Base-by-base conservation (phyloP, 2,888 invertebrate genomes). In the Cheilosia pagana region DNA sequence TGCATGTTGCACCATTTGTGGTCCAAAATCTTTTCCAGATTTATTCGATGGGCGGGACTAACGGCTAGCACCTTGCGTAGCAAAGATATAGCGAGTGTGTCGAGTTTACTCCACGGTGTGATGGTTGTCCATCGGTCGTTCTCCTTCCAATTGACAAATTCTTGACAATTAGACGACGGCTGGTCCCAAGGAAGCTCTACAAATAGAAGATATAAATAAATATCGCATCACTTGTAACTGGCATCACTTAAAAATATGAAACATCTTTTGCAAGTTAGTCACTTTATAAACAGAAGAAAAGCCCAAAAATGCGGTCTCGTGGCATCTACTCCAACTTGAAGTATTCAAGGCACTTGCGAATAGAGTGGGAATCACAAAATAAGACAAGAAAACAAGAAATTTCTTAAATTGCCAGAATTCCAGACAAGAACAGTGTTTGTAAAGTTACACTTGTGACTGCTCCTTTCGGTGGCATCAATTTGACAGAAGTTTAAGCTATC, bases 151-250 rank as follows among this genome's bases (percentile, higher is more conserved):
- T 94, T 93, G 57, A 93, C 92, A 92, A 94, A 98, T 89, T 97
- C 96, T 81, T 92, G 89, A 90, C 96, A 96, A 23, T 93, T 93
- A 59, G 91, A 90, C 77, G 94, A 93, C 6, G 99, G 96, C 90
- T 96, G 95, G 92, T 98, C 96, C 99, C 99, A 99, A 53, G 99
- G 98, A 88, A 99, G 92, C 92, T 99, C 98, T 98, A 92, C 19
- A 91, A 88, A 16, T 45, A 45, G 14, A 23, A 50, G 19, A 75
- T 75, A 65, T 75, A 65, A 21, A 67, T 50, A 28, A 41, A 14
- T 28, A n/a, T 23, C 3, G 6, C 65, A 55, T 55, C 39, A 50
- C 23, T 23, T 21, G 5, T 12, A 21, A 1, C 4, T 35, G 6
- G 16, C 25, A 28, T 39, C n/a, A 45, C 7, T 12, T 57, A 28